Evolutionary conservation across 2,797 vertebrate species (phyloP), one percentile per base, ranked within the genome.

Genomic region (Pipistrellus nathusii): DNA sequence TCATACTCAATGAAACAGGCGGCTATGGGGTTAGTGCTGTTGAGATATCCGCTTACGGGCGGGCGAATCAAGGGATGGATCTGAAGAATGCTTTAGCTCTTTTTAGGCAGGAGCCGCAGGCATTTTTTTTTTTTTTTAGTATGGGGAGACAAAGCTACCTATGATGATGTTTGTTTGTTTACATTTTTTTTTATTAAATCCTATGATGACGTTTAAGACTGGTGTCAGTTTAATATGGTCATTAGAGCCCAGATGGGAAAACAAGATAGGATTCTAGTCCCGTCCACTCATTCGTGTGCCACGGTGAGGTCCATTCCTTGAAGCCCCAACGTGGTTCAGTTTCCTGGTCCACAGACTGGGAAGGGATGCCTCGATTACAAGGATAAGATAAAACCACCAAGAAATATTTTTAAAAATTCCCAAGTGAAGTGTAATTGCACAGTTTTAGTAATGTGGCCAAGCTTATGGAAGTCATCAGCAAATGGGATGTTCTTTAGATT

Each of bases 391-490:
- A 48, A 88, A 88, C 81, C 23, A 81, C 32, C 27, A 32, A 32
- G 71, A 95, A 88, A 80, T 62, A 72, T 78, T 88, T 88, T 38
- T 38, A 5, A 35, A 90, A 90, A 85, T 71, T 71, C 38, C 64
- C 71, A 71, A 23, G 11, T 75, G 27, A 80, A 32, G 4, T 94
- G 84, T 71, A 32, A 13, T 20, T n/a, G 62, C 66, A 68, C 10
- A 32, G 15, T 51, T 83, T 83, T 78, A 41, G 46, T 83, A 55
- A 64, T 38, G 59, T 51, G 48, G 15, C 69, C 10, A 32, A 48
- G 41, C 41, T 32, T 82, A 44, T 75, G 85, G 93, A 81, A 94
- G 69, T 59, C 38, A 68, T 78, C 44, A 80, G 46, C 5, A 21
- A 88, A 48, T 35, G 38, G 85, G 69, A 48, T 85, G 59, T 76